These are phyloP conservation scores for Proterorhinus semilunaris DNA, from an alignment of 2,113 vertebrate species.

Conservation along the genomic window DNA sequence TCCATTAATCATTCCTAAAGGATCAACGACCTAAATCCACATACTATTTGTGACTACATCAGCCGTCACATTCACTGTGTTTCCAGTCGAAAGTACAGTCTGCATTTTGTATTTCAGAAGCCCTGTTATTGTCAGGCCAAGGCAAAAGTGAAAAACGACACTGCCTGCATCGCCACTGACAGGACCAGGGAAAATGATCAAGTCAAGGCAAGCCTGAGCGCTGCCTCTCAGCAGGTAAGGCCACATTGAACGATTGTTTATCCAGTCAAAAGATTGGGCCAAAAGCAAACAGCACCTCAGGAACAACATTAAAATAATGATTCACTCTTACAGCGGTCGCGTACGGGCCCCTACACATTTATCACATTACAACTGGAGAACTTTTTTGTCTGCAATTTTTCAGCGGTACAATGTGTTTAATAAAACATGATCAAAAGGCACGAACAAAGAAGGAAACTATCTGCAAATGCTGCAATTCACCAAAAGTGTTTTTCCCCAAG, in stretches of 20 bases:
- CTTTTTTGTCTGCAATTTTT: conserved; percentile 23
- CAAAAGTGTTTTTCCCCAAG: conserved; percentile 22
- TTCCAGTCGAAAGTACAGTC: background rate
- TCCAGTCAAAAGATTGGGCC: conserved; percentile 11
- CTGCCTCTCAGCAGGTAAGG: conserved; percentile 22
- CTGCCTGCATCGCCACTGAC: conserved; percentile 35
- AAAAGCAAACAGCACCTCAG: conserved; percentile 39
- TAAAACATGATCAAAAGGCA: conserved; percentile 48
- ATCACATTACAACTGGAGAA: conserved; percentile 38
- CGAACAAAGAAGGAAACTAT: conserved; percentile 44
- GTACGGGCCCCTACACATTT: conserved; percentile 31
- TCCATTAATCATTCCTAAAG: too few species aligned
- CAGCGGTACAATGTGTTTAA: conserved; percentile 36
- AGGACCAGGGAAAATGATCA: conserved; percentile 27
- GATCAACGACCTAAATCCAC: too few species aligned
- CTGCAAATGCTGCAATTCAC: conserved; percentile 40
- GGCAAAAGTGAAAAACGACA: background rate
- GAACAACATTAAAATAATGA: conserved; percentile 48
- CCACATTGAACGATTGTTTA: conserved; percentile 38
- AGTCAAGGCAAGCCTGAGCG: conserved; percentile 20
- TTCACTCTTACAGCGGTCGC: conserved; percentile 22
- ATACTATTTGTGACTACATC: too few species aligned
- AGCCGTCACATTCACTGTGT: background rate
- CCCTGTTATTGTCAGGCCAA: background rate
- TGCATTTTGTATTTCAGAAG: background rate